phyloP scores from a whole-genome alignment of 2,888 invertebrate species.

The Steromphala cineraria region DNA sequence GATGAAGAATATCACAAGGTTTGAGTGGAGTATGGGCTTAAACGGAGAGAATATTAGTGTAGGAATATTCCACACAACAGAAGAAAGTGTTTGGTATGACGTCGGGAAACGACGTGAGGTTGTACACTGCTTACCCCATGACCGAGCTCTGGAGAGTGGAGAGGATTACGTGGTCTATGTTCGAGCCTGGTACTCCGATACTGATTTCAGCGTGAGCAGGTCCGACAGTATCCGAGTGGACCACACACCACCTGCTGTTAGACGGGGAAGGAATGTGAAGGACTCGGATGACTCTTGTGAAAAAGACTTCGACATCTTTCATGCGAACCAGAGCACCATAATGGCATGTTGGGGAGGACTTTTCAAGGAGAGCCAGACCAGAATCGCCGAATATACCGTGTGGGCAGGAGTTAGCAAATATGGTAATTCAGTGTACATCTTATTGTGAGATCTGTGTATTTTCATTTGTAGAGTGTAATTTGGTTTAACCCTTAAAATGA shows the following conservation, averaged over 20 bases:
- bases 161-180: conserved; percentile 17
- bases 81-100: conserved; percentile 44
- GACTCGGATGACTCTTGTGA: not conserved
- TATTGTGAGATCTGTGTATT: too few species aligned
- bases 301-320: conserved; percentile 1
- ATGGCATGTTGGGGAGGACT: conserved; percentile 8
- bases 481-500: too few species aligned
- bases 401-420: conserved; percentile 26
- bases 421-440: conserved; percentile 26
- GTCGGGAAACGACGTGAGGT: conserved; percentile 29
- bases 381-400: not conserved
- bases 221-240: conserved; percentile 13
- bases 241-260: conserved; percentile 11
- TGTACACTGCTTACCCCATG: conserved; percentile 38
- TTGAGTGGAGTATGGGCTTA: conserved; percentile 46
- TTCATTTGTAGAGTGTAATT: too few species aligned
- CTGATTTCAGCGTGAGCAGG: not conserved
- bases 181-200: conserved; percentile 1
- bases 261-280: not conserved
- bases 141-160: conserved; percentile 17
- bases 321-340: not conserved
- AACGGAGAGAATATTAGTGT: conserved; percentile 32
- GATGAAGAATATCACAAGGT: conserved; percentile 29
- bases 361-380: conserved; percentile 16
- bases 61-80: conserved; percentile 37